These are phyloP conservation scores for Leptopterna dolabrata DNA, from an alignment of 2,888 invertebrate genomes.

Conservation along the genomic window DNA sequence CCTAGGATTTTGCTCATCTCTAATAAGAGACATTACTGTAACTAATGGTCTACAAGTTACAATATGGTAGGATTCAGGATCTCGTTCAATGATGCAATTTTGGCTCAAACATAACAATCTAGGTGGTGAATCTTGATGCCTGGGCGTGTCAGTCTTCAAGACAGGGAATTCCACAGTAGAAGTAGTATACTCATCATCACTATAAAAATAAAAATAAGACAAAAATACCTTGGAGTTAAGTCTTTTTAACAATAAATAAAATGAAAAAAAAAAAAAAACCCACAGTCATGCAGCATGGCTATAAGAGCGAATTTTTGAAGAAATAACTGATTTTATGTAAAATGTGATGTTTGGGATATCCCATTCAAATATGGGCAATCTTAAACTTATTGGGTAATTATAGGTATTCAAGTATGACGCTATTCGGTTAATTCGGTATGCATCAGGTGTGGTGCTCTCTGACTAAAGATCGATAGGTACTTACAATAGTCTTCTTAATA, in stretches of 20 bases:
- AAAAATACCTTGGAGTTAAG: too few species aligned
- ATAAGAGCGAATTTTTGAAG: too few species aligned
- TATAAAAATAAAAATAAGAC: conserved; percentile 68
- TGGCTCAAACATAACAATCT: conserved; percentile 95
- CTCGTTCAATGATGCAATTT: conserved; percentile 94
- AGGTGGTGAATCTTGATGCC: conserved; percentile 86
- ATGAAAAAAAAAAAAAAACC: not conserved
- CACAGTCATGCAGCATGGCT: too few species aligned
- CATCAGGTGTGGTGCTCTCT: not conserved
- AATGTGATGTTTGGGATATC: too few species aligned
- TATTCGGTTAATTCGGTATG: too few species aligned
- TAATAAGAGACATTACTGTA: conserved; percentile 90
- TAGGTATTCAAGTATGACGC: too few species aligned
- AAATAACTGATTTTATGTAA: too few species aligned
- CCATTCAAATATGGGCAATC: too few species aligned
- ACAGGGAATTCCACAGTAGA: conserved; percentile 97
- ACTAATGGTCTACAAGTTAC: conserved; percentile 85
- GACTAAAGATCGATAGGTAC: not conserved
- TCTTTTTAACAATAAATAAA: not conserved
- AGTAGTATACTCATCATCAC: conserved; percentile 94
- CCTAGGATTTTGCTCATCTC: conserved; percentile 92
- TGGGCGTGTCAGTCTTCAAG: conserved; percentile 85
- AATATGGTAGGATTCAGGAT: conserved; percentile 95
- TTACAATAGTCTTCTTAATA: too few species aligned
- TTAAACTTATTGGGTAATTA: too few species aligned